Evolutionary conservation across 2,113 vertebrate species (phyloP).

Genomic region (Bambusicola thoracicus): DNA sequence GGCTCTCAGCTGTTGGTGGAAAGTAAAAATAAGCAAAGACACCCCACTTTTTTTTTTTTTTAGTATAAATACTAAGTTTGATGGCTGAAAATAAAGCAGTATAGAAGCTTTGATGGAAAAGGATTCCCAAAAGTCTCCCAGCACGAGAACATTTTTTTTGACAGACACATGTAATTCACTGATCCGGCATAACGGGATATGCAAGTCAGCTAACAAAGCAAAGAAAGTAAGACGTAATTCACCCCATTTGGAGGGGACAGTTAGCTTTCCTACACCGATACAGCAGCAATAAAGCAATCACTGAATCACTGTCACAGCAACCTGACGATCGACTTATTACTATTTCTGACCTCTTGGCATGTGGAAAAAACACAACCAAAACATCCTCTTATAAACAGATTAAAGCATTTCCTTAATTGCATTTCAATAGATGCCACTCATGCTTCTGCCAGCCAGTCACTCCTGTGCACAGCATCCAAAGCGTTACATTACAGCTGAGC

Average conservation of each 20-base stretch:
- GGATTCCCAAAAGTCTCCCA: not conserved
- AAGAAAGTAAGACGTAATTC: not conserved
- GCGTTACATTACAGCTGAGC: not conserved
- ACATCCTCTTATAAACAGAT: slow-evolving; percentile 9
- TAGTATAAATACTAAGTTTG: not conserved
- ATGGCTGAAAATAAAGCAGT: not conserved
- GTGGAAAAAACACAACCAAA: not conserved
- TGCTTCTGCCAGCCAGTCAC: not conserved
- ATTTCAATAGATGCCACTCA: slow-evolving; percentile 17
- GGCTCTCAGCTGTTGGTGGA: not conserved
- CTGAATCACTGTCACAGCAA: not conserved
- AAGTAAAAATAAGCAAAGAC: slow-evolving; percentile 9
- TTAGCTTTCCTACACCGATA: not conserved
- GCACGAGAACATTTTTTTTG: not conserved
- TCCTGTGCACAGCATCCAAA: not conserved
- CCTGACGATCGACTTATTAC: not conserved
- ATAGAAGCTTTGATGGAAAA: not conserved
- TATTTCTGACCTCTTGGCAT: not conserved
- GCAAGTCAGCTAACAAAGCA: not conserved
- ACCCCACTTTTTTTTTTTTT: not conserved
- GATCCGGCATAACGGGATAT: not conserved
- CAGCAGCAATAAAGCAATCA: not conserved
- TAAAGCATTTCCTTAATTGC: not conserved
- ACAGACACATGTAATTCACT: not conserved
- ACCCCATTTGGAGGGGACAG: not conserved